A percentile compares a stretch with the other conserved stretches of the same genome.
These are phyloP conservation scores for Calliscelio sp. DNA, from an alignment of 2,888 invertebrate species.

Conservation along the genomic window DNA sequence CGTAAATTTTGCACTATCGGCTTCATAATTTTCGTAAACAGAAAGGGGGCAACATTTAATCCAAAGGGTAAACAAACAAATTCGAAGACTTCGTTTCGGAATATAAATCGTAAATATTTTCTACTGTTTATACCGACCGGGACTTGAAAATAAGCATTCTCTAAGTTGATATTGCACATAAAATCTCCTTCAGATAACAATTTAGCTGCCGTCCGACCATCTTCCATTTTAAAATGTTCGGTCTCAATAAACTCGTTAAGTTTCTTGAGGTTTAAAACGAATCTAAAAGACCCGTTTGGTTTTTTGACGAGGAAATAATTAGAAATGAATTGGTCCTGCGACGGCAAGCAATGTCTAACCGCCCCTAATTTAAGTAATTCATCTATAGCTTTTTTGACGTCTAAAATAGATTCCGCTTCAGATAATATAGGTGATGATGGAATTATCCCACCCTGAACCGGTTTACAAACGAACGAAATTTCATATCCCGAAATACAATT, in stretches of 20 bases:
- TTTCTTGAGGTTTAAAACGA: conserved; percentile 22
- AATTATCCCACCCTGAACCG: too few species aligned
- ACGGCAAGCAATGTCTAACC: neutral
- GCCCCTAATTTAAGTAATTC: too few species aligned
- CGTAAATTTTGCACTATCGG: neutral
- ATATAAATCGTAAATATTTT: conserved; percentile 1
- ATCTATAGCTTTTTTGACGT: too few species aligned
- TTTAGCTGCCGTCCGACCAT: conserved; percentile 8
- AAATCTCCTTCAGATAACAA: neutral
- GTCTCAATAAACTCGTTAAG: conserved; percentile 22
- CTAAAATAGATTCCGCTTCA: too few species aligned
- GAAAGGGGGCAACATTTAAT: conserved; percentile 5
- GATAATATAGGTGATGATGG: too few species aligned
- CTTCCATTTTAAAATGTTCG: conserved; percentile 32
- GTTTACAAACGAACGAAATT: too few species aligned
- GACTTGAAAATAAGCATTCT: conserved; percentile 62
- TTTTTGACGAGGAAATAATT: conserved; percentile 18
- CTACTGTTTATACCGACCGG: too few species aligned
- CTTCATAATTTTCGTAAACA: neutral
- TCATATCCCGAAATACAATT: too few species aligned
- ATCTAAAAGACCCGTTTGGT: conserved; percentile 4
- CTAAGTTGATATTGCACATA: neutral
- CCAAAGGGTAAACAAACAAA: conserved; percentile 71
- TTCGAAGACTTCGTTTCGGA: conserved; percentile 62
- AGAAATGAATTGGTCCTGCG: conserved; percentile 12